Evolutionary conservation across 2,797 vertebrate species (phyloP), one percentile per base, ranked within the genome.

Genomic region (Sciaenops ocellatus): DNA sequence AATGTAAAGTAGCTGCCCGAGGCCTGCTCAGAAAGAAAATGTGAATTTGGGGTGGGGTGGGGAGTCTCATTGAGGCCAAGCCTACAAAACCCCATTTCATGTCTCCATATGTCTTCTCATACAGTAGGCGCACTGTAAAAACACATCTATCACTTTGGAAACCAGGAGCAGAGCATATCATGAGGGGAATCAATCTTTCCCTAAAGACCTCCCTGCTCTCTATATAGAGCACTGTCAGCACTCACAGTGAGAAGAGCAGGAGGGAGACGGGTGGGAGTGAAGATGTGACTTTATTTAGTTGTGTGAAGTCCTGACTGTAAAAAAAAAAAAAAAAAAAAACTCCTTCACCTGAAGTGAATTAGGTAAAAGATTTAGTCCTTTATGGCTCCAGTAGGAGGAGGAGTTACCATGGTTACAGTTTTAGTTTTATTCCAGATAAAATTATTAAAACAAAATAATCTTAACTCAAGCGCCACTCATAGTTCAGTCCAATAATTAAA

Each of bases 121-220:
- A 59, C 24, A 64, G 63, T 78, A 26, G 71, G 69, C 28, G 24
- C n/a, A 56, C 76, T 83, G 51, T 76, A 79, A 85, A 88, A 90
- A 86, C 83, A 85, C 73, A 86, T 90, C 74, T 65, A 84, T 94
- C 89, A 85, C 68, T 70, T 48, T 75, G 73, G 65, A 86, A 84
- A 90, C 63, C 55, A 85, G 85, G 68, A 66, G 85, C 70, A 56
- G 71, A 82, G 79, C 30, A 44, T 54, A 63, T 68, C 63, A 85
- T 63, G 73, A 56, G 61, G 78, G 72, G 79, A 89, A 87, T 87
- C 78, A 76, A 81, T 90, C 84, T 79, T 82, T 64, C 69, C 73
- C 76, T 42, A 62, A 88, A 92, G 67, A 85, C 82, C 73, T 88
- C 73, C 65, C 46, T 3, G 67, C 73, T 82, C 78, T 85, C 67